phyloP scores from a whole-genome alignment of 92 coral and sea anemone species.

The Phenganax stokvisi region DNA sequence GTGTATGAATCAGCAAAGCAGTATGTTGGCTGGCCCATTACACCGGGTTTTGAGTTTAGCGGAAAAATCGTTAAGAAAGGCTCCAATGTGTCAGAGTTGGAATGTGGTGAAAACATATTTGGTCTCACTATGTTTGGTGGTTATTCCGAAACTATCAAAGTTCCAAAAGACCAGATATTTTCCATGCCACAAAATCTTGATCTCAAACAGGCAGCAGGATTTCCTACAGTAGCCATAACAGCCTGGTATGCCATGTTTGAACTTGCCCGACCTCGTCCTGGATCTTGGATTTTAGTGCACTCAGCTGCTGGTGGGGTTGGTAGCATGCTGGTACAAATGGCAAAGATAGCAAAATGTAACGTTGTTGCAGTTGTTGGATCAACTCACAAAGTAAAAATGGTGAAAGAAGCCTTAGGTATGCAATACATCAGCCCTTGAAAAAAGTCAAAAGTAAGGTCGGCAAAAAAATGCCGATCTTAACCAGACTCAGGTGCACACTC shows the following conservation, averaged over 20 bases:
- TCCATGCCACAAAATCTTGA: slow-evolving; percentile 65
- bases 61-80: slow-evolving; percentile 77
- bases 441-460: neutral
- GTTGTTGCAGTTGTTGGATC: slow-evolving; percentile 96
- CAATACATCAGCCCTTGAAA: neutral
- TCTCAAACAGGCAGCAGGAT: slow-evolving; percentile 77
- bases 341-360: slow-evolving; percentile 90
- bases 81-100: slow-evolving; percentile 64
- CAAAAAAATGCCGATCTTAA: neutral
- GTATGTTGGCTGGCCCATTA: slow-evolving; percentile 97
- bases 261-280: slow-evolving; percentile 78
- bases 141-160: slow-evolving; percentile 70
- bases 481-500: neutral
- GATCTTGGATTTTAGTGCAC: slow-evolving; percentile 82
- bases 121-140: slow-evolving; percentile 87
- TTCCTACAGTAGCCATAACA: slow-evolving; percentile 75
- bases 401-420: slow-evolving; percentile 67
- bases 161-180: slow-evolving; percentile 71
- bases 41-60: slow-evolving; percentile 97
- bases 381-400: slow-evolving; percentile 62
- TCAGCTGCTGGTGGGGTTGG: slow-evolving; percentile 99
- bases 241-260: slow-evolving; percentile 98
- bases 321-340: slow-evolving; percentile 91
- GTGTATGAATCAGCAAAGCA: slow-evolving; percentile 79
- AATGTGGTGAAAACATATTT: slow-evolving; percentile 74